phyloP scores from a whole-genome alignment of 2,797 vertebrate genomes.

The Sarcoramphus papa region DNA sequence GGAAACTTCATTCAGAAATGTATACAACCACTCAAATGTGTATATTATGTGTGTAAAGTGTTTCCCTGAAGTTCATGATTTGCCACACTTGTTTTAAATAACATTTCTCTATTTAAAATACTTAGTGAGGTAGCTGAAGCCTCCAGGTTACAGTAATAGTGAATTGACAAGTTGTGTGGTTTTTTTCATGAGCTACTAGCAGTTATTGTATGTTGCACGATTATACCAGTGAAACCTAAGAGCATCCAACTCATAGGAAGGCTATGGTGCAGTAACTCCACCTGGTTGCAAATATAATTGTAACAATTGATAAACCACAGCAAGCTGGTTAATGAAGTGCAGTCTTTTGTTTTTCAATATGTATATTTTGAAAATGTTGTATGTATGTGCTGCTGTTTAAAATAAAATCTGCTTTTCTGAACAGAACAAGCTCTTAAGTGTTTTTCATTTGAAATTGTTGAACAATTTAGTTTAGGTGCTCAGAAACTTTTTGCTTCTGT shows the following conservation, averaged over 20 bases:
- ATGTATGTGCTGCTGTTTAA: not conserved
- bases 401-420: conserved; percentile 33
- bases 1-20: not conserved
- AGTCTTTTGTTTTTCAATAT: not conserved
- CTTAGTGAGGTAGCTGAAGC: not conserved
- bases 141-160: not conserved
- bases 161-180: not conserved
- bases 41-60: not conserved
- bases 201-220: not conserved
- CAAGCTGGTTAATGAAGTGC: not conserved
- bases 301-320: not conserved
- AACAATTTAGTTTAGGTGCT: not conserved
- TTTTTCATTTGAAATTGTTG: not conserved
- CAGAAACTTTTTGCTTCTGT: not conserved
- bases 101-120: not conserved
- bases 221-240: not conserved
- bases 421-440: accelerated
- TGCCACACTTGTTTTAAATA: not conserved
- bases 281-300: not conserved
- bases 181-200: not conserved
- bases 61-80: not conserved
- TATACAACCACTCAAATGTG: not conserved
- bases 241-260: not conserved
- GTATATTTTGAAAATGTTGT: conserved; percentile 9
- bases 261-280: not conserved